Evolutionary conservation across 1,140 invertebrate species (phyloP).

Genomic region (Pristionchus pacificus): DNA sequence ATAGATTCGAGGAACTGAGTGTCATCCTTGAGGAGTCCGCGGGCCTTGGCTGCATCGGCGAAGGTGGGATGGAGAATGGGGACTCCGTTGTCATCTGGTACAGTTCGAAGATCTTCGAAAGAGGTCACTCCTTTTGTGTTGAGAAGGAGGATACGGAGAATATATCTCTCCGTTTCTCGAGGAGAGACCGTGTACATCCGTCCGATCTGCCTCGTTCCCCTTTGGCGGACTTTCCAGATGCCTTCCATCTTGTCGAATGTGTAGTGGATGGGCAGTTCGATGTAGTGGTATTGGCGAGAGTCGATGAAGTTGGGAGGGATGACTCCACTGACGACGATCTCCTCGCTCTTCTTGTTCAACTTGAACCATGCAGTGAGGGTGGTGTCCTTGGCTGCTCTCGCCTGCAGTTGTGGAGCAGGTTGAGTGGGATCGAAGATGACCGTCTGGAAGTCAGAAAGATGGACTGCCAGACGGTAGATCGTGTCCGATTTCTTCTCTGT

Average conservation of each 20-base stretch:
- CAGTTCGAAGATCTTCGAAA: neutral
- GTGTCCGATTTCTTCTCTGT: neutral
- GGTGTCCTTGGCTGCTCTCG: neutral
- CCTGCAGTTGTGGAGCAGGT: neutral
- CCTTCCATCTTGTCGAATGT: neutral
- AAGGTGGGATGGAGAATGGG: neutral
- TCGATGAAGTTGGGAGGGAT: no score
- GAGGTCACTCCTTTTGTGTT: neutral
- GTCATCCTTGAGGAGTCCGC: neutral
- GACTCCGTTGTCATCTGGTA: neutral
- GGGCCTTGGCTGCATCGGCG: neutral
- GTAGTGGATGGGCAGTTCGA: neutral
- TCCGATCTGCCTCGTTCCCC: neutral
- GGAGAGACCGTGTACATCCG: neutral
- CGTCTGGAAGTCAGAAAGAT: neutral
- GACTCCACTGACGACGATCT: neutral
- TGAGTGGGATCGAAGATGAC: slow-evolving; percentile 4
- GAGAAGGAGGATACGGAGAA: neutral
- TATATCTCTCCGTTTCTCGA: neutral
- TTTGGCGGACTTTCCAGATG: neutral
- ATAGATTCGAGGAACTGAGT: neutral
- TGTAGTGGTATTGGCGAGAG: neutral
- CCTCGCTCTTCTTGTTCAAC: slow-evolving; percentile 1
- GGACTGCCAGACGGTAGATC: neutral
- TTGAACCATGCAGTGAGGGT: slow-evolving; percentile 7